Evolutionary conservation across 2,888 invertebrate species (phyloP).

Genomic region (Cerastis rubricosa): DNA sequence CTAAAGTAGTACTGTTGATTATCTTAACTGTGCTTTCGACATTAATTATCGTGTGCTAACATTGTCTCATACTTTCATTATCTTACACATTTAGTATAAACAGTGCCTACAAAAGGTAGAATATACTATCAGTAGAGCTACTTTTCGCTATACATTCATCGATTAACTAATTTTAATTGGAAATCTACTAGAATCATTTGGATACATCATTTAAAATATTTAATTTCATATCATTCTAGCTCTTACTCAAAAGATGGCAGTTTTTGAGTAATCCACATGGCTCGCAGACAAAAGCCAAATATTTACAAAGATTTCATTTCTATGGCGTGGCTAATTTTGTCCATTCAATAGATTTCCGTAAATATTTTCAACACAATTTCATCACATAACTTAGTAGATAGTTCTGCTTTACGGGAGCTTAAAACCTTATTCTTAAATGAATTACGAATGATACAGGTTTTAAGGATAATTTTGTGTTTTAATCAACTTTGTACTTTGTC

Average conservation of each 20-base stretch:
- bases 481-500: neutral
- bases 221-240: neutral
- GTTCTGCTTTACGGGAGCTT: conserved; percentile 23
- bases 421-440: neutral
- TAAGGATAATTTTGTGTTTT: conserved; percentile 2
- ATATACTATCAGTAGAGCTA: neutral
- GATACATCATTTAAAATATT: neutral
- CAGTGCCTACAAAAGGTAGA: neutral
- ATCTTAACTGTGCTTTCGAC: conserved; percentile 48
- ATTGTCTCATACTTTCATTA: conserved; percentile 15
- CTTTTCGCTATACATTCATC: neutral
- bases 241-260: neutral
- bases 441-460: conserved; percentile 3
- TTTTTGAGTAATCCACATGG: neutral
- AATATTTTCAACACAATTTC: conserved; percentile 6
- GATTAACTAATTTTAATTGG: neutral
- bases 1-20: conserved; percentile 50
- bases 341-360: neutral
- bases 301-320: neutral
- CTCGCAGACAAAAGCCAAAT: neutral
- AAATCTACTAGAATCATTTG: neutral
- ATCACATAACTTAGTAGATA: conserved; percentile 25
- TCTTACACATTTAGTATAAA: conserved; percentile 15
- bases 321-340: neutral
- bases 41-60: conserved; percentile 31